Evolutionary conservation across 2,113 vertebrate genomes (phyloP).

Genomic region (Xenus cinereus): DNA sequence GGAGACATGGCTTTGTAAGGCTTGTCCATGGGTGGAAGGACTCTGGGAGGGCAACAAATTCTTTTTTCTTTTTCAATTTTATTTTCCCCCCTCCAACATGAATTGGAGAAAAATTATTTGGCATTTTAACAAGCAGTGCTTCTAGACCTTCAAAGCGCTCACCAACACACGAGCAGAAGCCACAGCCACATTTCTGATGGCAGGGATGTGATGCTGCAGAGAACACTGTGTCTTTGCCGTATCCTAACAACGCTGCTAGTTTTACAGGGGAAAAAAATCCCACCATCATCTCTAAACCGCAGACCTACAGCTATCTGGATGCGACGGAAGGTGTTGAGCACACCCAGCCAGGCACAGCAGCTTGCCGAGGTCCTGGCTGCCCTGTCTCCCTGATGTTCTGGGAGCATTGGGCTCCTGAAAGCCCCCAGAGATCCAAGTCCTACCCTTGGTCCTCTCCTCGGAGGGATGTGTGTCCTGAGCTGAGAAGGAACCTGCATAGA

Average conservation of each 20-base stretch:
- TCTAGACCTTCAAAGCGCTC: neutral
- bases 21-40: neutral
- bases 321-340: neutral
- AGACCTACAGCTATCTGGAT: neutral
- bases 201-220: neutral
- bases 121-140: neutral
- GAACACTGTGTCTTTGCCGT: neutral
- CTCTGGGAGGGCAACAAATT: neutral
- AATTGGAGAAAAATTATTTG: neutral
- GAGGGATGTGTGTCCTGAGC: neutral
- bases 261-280: neutral
- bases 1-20: neutral
- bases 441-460: neutral
- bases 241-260: neutral
- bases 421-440: neutral
- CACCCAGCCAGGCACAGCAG: accelerated
- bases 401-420: neutral
- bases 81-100: neutral
- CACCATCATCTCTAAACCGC: accelerated
- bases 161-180: neutral
- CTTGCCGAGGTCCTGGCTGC: neutral
- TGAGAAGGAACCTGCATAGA: neutral
- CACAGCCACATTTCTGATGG: accelerated
- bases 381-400: neutral
- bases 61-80: neutral